Evolutionary conservation across 2,113 vertebrate genomes (phyloP).

Genomic region (Ammodytes marinus): DNA sequence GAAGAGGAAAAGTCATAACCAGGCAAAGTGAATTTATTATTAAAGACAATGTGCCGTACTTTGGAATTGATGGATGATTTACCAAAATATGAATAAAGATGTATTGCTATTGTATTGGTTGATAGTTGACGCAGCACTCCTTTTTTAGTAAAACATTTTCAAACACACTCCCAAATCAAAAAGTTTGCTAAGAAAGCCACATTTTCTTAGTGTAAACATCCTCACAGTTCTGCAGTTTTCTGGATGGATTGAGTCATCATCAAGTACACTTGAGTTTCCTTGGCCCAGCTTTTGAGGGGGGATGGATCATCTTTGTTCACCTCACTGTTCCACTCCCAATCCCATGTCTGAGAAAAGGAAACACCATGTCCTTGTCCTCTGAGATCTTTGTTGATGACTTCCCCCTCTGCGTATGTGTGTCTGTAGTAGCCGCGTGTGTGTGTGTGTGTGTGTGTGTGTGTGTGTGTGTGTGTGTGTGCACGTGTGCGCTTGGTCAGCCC

Average conservation of each 20-base stretch:
- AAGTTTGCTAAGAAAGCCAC: not conserved
- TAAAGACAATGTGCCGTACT: not conserved
- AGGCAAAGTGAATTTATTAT: not conserved
- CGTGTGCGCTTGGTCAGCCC: conserved; percentile 61
- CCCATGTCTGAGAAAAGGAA: conserved; percentile 54
- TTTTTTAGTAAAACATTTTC: not conserved
- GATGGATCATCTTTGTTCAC: conserved; percentile 9
- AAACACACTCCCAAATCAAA: not conserved
- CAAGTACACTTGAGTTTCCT: not conserved
- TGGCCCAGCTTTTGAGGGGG: not conserved
- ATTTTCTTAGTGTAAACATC: not conserved
- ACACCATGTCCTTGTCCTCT: conserved; percentile 55
- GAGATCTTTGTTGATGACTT: conserved; percentile 65
- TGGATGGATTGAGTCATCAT: not conserved
- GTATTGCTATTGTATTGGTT: no score
- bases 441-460: conserved; percentile 37
- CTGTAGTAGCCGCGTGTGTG: conserved; percentile 25
- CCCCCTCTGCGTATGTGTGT: conserved; percentile 41
- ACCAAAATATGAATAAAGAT: not conserved
- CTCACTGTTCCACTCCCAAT: conserved; percentile 6
- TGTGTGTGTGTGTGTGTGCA: conserved; percentile 48
- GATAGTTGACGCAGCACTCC: not conserved
- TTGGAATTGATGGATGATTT: not conserved
- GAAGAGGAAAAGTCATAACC: not conserved
- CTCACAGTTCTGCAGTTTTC: not conserved